phyloP scores from a whole-genome alignment of 1,140 invertebrate genomes.

The Cotesia vestalis region DNA sequence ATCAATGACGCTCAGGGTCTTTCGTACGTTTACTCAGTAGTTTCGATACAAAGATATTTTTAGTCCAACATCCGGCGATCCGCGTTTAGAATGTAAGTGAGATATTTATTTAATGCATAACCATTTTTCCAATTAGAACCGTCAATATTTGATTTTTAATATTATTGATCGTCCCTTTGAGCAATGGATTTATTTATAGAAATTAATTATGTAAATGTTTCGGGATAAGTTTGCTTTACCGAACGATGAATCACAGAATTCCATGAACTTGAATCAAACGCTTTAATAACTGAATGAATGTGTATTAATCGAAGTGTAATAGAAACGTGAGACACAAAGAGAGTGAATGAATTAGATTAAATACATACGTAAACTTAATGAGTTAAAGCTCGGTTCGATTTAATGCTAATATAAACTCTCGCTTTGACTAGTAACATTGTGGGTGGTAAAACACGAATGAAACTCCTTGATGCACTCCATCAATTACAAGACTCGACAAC shows the following conservation, averaged over 20 bases:
- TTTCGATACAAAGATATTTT: background rate
- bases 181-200: too few species aligned
- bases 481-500: background rate
- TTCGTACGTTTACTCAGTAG: constrained; percentile 5
- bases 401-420: background rate
- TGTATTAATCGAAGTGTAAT: too few species aligned
- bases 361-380: constrained; percentile 3
- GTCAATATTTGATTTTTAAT: too few species aligned
- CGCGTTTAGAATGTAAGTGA: too few species aligned
- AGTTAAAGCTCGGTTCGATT: background rate
- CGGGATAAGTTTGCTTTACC: too few species aligned
- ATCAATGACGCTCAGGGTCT: background rate
- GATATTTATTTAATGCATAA: too few species aligned
- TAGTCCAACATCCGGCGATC: background rate
- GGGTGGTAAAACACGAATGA: background rate
- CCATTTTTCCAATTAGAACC: too few species aligned
- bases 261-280: too few species aligned
- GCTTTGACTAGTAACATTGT: constrained; percentile 1
- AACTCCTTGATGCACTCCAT: constrained; percentile 4
- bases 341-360: background rate
- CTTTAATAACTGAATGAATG: too few species aligned
- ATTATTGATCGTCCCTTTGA: too few species aligned
- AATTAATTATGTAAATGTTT: too few species aligned
- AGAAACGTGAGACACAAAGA: background rate
- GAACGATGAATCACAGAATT: too few species aligned